Evolutionary conservation across 2,888 invertebrate genomes (phyloP), one percentile per base, ranked within the genome.

Genomic region (Leucophenga montana): DNA sequence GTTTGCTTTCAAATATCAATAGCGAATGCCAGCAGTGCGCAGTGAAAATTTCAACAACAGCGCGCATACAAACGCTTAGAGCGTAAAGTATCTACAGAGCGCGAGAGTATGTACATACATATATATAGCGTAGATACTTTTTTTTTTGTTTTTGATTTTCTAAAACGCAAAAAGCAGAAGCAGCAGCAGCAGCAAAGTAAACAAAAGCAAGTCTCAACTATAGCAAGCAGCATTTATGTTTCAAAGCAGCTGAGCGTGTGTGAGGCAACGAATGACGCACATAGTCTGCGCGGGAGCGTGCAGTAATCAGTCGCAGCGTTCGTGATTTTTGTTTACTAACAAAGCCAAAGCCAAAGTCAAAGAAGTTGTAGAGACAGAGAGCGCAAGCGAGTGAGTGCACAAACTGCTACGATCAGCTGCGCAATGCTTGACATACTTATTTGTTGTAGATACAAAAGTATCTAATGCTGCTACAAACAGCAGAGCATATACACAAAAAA

Each of bases 261-360:
- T n/a, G 67, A 46, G 22, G 14, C 46, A 56, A 22, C 39, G 59
- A 18, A 18, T 53, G 66, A 69, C 59, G 53, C 50, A 44, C 59
- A 70, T 13, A 16, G 50, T 50, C 5, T 65, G 67, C 72, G 74
- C 50, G 66, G 33, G 56, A 50, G 14, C 71, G 74, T 33, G 64
- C 22, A 50, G 44, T 65, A 77, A 79, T 84, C 81, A 81, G 76
- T 78, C 83, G 77, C 74, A 68, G 53, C 68, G 68, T 74, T 81
- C 83, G 81, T 81, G 81, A 75, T 82, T 79, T 78, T 81, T 81
- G 81, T 81, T 81, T 84, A 81, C 80, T 71, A 84, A 81, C 83
- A 84, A 84, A 73, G 73, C 67, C 50, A 39, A 14, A n/a, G n/a
- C 84, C 83, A 84, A 84, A 27, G 27, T 27, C 57, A 18, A 59